Conservation (phyloP, 1,140 invertebrate species). For the Nebria ingens region DNA sequence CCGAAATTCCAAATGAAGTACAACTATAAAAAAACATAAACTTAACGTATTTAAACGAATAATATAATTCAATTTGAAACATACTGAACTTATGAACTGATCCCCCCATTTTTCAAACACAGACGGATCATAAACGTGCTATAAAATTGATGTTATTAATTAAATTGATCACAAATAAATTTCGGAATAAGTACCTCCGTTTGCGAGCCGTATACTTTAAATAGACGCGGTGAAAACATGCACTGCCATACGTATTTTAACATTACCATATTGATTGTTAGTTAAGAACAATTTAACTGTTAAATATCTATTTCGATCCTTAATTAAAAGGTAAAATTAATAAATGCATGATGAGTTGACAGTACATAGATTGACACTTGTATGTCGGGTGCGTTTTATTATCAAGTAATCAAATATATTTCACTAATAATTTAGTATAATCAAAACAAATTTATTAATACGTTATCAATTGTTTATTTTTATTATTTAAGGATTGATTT, state of each 20-base stretch:
- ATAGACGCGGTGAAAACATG: slow-evolving; percentile 52
- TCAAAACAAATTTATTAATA: no score
- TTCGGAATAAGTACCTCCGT: slow-evolving; percentile 26
- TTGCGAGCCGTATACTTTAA: slow-evolving; percentile 48
- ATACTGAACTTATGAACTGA: slow-evolving; percentile 54
- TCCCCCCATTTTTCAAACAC: slow-evolving; percentile 60
- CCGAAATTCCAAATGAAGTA: slow-evolving; percentile 59
- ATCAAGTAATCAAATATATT: no score
- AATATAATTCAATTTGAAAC: slow-evolving; percentile 25
- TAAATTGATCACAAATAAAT: slow-evolving; percentile 14
- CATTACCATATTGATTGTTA: background rate
- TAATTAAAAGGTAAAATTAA: background rate
- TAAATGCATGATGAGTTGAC: slow-evolving; percentile 4
- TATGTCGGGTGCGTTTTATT: background rate
- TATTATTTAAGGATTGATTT: no score
- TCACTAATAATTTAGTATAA: no score
- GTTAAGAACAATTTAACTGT: background rate
- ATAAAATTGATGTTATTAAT: slow-evolving; percentile 25
- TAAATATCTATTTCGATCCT: background rate
- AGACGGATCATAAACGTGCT: slow-evolving; percentile 54
- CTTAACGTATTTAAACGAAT: no score
- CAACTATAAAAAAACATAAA: slow-evolving; percentile 42
- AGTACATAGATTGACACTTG: background rate
- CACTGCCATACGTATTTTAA: slow-evolving; percentile 32
- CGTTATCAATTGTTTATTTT: no score